A percentile compares a stretch with the other conserved stretches of the same genome.
Conservation (phyloP, 2,113 vertebrate genomes). For the Brachirus orientalis region DNA sequence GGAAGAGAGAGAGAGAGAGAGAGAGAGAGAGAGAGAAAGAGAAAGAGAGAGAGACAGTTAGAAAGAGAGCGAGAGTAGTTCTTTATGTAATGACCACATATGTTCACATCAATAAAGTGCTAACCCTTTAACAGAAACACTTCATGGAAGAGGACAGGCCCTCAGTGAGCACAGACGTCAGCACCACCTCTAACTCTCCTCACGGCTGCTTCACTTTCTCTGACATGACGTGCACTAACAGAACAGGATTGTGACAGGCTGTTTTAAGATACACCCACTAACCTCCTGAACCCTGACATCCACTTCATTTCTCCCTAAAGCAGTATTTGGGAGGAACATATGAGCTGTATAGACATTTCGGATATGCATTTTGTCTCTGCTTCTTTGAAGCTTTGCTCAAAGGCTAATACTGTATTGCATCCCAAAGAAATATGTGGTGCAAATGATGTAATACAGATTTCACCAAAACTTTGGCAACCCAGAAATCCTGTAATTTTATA, state of each 20-base stretch:
- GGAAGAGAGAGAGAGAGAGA: conserved; percentile 30
- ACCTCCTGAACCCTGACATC: conserved; percentile 38
- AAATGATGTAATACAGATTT: too few species aligned
- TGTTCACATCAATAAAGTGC: conserved; percentile 68
- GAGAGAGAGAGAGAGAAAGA: conserved; percentile 23
- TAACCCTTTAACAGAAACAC: conserved; percentile 66
- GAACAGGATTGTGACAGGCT: conserved; percentile 39
- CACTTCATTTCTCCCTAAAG: conserved; percentile 6
- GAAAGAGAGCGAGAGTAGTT: conserved; percentile 47
- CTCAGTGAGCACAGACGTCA: conserved; percentile 22
- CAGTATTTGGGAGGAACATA: too few species aligned
- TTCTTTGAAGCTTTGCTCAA: too few species aligned
- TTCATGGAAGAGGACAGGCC: conserved; percentile 65
- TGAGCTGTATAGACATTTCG: too few species aligned
- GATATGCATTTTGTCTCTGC: too few species aligned
- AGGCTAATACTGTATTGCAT: too few species aligned
- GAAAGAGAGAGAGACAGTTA: conserved; percentile 12
- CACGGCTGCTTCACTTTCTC: conserved; percentile 40
- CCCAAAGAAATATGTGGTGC: too few species aligned
- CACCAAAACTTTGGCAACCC: too few species aligned
- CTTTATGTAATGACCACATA: conserved; percentile 71
- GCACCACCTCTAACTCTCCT: conserved; percentile 35
- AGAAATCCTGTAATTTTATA: too few species aligned
- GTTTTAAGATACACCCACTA: conserved; percentile 44
- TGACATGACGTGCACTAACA: conserved; percentile 17